Conservation (phyloP, 2,113 vertebrate species). For the Pleuronectes platessa region DNA sequence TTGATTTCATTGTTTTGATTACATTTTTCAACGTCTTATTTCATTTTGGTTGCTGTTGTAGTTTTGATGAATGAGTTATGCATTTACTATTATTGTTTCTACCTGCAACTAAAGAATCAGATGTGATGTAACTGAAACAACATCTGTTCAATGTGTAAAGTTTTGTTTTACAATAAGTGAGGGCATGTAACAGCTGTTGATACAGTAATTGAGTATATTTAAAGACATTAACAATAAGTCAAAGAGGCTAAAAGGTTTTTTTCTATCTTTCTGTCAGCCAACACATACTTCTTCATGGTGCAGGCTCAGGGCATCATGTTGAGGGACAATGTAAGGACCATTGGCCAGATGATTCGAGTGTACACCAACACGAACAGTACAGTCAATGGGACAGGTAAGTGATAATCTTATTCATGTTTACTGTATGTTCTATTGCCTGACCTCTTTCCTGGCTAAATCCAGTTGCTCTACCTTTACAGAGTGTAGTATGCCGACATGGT, state of each 20-base stretch:
- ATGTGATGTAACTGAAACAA: no score
- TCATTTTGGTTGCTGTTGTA: no score
- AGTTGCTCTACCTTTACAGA: no score
- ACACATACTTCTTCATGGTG: slow-evolving; percentile 98
- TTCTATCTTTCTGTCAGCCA: slow-evolving; percentile 80
- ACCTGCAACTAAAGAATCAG: no score
- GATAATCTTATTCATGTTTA: neutral
- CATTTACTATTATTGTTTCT: no score
- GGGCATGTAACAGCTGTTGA: neutral
- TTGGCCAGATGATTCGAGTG: slow-evolving; percentile 94
- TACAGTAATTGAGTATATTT: neutral
- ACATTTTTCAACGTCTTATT: no score
- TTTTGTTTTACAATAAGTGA: neutral
- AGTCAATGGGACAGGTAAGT: slow-evolving; percentile 93
- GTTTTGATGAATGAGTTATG: no score
- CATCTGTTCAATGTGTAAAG: neutral
- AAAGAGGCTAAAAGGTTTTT: neutral
- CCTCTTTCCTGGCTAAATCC: no score
- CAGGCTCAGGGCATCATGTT: slow-evolving; percentile 98
- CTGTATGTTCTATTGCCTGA: no score
- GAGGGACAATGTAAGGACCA: slow-evolving; percentile 95
- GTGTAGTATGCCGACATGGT: no score
- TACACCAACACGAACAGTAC: slow-evolving; percentile 97
- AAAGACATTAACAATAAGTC: neutral
- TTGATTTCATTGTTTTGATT: no score